Evolutionary conservation across 2,797 vertebrate genomes (phyloP).

Genomic region (Phalanger gymnotis): DNA sequence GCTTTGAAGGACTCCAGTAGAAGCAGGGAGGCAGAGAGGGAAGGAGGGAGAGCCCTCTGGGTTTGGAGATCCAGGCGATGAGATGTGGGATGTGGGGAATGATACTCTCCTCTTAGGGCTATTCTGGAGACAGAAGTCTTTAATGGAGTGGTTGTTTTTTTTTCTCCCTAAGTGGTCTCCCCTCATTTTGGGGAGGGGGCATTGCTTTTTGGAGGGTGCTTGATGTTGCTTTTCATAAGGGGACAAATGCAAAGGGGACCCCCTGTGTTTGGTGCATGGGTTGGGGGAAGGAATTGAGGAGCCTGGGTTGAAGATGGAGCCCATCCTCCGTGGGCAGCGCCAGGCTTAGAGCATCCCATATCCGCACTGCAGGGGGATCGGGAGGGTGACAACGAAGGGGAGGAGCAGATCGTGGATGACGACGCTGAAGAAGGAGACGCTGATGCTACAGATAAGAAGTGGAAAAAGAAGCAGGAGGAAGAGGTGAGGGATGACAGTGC

Average conservation of each 20-base stretch:
- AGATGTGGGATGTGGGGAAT: neutral
- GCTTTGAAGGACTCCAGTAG: neutral
- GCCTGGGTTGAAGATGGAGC: too few relatives aligned
- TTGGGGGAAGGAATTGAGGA: neutral
- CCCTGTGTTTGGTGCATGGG: neutral
- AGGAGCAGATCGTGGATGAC: constrained; percentile 88
- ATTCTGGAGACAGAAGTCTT: too few relatives aligned
- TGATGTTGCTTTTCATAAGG: too few relatives aligned
- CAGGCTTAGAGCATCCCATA: neutral
- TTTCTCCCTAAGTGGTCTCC: neutral
- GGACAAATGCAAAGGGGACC: too few relatives aligned
- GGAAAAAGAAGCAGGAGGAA: constrained; percentile 92
- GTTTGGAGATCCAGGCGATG: neutral
- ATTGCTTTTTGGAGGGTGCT: too few relatives aligned
- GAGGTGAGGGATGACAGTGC: constrained; percentile 86
- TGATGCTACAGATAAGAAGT: constrained; percentile 93
- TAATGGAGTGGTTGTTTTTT: too few relatives aligned
- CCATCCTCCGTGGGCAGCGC: too few relatives aligned
- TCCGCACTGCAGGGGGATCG: constrained; percentile 70
- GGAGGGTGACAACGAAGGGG: constrained; percentile 82
- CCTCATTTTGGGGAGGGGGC: neutral
- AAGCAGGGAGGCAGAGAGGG: neutral
- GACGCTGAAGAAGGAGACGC: constrained; percentile 94
- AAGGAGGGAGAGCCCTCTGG: neutral
- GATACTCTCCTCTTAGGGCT: too few relatives aligned